Evolutionary conservation across 2,113 vertebrate species (phyloP).

Genomic region (Hyaena hyaena): DNA sequence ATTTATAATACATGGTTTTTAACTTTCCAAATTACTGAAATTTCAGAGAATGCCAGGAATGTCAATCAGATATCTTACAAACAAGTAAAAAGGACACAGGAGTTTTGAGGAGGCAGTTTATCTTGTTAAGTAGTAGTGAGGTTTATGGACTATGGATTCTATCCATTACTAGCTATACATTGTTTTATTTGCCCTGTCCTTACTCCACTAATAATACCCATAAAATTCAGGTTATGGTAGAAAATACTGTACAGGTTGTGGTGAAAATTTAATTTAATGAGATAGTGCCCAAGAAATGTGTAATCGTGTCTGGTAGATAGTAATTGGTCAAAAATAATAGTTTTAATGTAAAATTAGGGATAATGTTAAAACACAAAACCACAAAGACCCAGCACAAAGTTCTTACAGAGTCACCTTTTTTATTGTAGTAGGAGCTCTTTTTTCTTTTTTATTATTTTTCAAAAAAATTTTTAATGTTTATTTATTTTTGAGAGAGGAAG

Average conservation of each 20-base stretch:
- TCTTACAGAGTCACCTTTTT: not conserved
- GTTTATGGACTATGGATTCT: not conserved
- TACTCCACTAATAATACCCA: not conserved
- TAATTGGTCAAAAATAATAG: not conserved
- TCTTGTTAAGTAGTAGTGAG: not conserved
- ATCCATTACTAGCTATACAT: not conserved
- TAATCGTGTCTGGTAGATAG: not conserved
- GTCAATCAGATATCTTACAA: not conserved
- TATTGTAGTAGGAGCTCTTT: not conserved
- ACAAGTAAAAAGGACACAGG: not conserved
- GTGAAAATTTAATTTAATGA: not conserved
- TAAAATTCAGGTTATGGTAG: not conserved
- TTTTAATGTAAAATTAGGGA: not conserved
- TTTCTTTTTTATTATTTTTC: no score
- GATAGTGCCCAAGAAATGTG: not conserved
- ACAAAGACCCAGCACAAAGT: not conserved
- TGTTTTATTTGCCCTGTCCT: not conserved
- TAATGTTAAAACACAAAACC: conserved; percentile 1
- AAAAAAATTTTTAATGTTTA: no score
- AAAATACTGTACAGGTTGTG: not conserved
- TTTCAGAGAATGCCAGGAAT: not conserved
- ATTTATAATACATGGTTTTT: not conserved
- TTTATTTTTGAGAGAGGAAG: no score
- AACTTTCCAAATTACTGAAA: not conserved
- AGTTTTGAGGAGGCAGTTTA: not conserved